Conservation (phyloP, 2,797 vertebrate genomes). For the Premnoplex brunnescens region DNA sequence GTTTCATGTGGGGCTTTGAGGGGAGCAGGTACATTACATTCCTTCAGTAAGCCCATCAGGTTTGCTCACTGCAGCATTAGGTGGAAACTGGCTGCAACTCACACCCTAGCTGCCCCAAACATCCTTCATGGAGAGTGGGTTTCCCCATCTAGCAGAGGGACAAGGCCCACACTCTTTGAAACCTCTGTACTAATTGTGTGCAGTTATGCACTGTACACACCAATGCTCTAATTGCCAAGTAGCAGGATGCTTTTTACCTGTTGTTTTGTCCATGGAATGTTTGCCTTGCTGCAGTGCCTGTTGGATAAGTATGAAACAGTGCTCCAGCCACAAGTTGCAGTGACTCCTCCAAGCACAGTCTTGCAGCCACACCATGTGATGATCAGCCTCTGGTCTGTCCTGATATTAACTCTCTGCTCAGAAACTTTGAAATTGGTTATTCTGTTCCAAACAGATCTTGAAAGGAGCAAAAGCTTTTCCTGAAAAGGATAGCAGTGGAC, state of each 20-base stretch:
- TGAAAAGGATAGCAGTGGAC: not conserved
- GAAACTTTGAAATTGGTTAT: not conserved
- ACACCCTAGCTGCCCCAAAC: rapidly evolving
- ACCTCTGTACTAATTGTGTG: not conserved
- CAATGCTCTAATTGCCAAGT: not conserved
- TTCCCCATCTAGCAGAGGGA: not conserved
- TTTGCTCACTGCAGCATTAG: not conserved
- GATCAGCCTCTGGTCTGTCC: not conserved
- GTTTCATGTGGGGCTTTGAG: not conserved
- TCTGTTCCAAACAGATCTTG: not conserved
- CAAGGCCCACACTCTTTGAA: not conserved
- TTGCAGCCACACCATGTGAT: rapidly evolving
- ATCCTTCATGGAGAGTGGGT: rapidly evolving
- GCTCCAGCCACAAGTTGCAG: not conserved
- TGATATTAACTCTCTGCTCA: not conserved
- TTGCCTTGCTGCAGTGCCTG: not conserved
- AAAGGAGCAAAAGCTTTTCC: not conserved
- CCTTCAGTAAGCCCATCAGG: not conserved
- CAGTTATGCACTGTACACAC: rapidly evolving
- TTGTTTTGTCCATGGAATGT: rapidly evolving
- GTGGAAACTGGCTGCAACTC: not conserved
- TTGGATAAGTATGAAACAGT: not conserved
- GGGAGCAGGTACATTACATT: not conserved
- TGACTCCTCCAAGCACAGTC: not conserved
- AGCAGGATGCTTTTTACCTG: not conserved